A percentile compares a stretch with the other conserved stretches of the same genome.
Conservation (phyloP, 2,113 vertebrate species). For the Burhinus bistriatus region DNA sequence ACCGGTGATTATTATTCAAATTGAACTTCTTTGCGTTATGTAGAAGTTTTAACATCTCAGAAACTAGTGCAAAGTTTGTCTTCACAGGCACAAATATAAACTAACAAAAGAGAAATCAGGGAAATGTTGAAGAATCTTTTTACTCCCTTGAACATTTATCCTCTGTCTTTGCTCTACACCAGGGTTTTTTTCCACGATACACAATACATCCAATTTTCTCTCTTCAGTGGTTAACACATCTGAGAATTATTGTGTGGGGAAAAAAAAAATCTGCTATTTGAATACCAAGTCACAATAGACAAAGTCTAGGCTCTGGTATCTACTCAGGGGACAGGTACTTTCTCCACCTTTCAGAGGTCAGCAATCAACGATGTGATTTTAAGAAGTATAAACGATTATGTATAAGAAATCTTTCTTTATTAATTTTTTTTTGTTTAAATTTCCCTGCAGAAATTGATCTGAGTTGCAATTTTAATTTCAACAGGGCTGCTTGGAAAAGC, state of each 20-base stretch:
- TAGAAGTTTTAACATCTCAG: not conserved
- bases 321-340: conserved; percentile 17
- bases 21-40: not conserved
- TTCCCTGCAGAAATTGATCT: conserved; percentile 40
- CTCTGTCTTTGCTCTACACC: not conserved
- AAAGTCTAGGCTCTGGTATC: not conserved
- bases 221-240: not conserved
- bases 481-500: not conserved
- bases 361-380: not conserved
- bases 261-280: not conserved
- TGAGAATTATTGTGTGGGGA: not conserved
- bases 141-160: not conserved
- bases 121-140: not conserved
- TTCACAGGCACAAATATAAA: not conserved
- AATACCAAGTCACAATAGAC: conserved; percentile 18
- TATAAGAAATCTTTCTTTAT: conserved; percentile 7
- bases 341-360: not conserved
- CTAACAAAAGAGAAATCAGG: not conserved
- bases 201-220: conserved; percentile 43
- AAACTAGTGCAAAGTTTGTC: not conserved
- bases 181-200: not conserved
- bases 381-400: not conserved
- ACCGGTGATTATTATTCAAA: not conserved
- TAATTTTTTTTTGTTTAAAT: not conserved
- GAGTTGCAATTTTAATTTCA: conserved; percentile 37